These are phyloP conservation scores for Ciona savignyi DNA, from an alignment of 23 tunicate species.

Conservation along the genomic window DNA sequence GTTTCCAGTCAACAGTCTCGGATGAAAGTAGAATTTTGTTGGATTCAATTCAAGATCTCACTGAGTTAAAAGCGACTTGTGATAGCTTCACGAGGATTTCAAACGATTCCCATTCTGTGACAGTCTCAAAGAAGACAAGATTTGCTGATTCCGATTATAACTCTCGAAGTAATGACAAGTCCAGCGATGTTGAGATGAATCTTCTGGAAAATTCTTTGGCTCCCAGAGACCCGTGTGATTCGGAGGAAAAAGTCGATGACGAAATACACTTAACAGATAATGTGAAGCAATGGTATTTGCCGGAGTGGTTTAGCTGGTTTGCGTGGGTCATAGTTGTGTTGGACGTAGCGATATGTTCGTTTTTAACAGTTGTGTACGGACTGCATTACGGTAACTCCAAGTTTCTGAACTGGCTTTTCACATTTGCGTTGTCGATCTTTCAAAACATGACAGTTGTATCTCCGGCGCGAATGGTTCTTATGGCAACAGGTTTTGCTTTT, in stretches of 20 bases:
- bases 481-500: slow-evolving; percentile 24
- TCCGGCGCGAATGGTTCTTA: slow-evolving; percentile 25
- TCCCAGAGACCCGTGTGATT: too few species aligned
- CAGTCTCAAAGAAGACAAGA: too few species aligned
- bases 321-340: slow-evolving; percentile 4
- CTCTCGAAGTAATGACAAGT: too few species aligned
- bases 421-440: slow-evolving; percentile 39
- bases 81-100: background rate
- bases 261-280: background rate
- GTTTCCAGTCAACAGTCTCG: background rate
- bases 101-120: too few species aligned
- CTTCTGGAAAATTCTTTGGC: background rate
- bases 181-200: background rate
- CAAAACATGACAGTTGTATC: slow-evolving; percentile 42
- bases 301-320: background rate
- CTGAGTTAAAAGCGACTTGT: background rate
- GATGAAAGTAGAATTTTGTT: background rate
- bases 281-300: background rate
- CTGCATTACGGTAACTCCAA: slow-evolving; percentile 18
- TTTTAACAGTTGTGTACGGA: slow-evolving; percentile 1
- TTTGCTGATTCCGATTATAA: too few species aligned
- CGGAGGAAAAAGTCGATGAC: too few species aligned
- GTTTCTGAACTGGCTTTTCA: slow-evolving; percentile 38
- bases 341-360: background rate
- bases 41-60: background rate